Evolutionary conservation across 2,888 invertebrate species (phyloP).

Genomic region (Agrochola lychnidis): DNA sequence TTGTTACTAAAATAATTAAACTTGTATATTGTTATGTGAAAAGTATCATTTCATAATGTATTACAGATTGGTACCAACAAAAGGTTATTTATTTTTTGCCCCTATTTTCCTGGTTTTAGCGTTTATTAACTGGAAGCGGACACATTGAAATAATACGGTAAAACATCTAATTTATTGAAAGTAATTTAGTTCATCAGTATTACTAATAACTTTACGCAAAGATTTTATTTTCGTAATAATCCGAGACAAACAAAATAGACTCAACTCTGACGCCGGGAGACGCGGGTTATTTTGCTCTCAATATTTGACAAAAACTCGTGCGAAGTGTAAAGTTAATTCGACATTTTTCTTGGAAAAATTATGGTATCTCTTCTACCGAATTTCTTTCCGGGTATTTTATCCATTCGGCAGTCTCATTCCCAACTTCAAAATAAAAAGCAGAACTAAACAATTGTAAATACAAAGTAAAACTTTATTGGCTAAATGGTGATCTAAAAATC

Average conservation of each 20-base stretch:
- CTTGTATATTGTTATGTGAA: slow-evolving; percentile 84
- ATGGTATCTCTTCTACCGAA: neutral
- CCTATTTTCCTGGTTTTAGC: slow-evolving; percentile 11
- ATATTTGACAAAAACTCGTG: neutral
- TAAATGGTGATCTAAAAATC: slow-evolving; percentile 9
- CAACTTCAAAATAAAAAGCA: slow-evolving; percentile 17
- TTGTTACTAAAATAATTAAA: slow-evolving; percentile 77
- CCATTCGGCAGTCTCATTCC: neutral
- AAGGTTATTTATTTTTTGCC: slow-evolving; percentile 62
- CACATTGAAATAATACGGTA: slow-evolving; percentile 5
- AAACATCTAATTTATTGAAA: slow-evolving; percentile 2
- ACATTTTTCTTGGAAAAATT: neutral
- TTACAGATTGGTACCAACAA: slow-evolving; percentile 82
- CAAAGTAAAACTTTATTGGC: slow-evolving; percentile 15
- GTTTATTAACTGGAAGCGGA: neutral
- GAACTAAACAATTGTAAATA: slow-evolving; percentile 33
- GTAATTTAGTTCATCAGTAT: neutral
- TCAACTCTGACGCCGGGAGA: neutral
- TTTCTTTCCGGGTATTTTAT: slow-evolving; percentile 2
- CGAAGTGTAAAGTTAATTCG: too few species aligned
- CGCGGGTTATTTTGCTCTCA: neutral
- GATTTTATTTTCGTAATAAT: neutral
- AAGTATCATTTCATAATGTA: slow-evolving; percentile 79
- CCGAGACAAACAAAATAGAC: neutral
- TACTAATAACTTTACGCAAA: neutral